phyloP scores from a whole-genome alignment of 2,888 invertebrate species.

The Entomobrya multifasciata region DNA sequence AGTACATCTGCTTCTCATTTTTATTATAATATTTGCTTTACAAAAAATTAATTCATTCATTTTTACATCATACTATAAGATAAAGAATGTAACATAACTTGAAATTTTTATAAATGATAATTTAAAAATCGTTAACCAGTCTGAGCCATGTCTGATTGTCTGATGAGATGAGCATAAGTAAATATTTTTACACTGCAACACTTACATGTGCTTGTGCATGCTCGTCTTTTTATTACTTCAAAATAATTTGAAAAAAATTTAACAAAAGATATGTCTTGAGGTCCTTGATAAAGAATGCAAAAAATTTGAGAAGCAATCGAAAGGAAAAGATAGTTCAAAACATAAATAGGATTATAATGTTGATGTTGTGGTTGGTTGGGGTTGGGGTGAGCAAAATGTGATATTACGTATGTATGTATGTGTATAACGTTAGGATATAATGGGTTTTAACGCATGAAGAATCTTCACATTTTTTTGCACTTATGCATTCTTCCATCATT shows the following conservation, averaged over 20 bases:
- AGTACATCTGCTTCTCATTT: too few relatives aligned
- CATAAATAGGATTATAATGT: not conserved
- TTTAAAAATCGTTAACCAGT: too few relatives aligned
- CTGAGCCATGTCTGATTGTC: too few relatives aligned
- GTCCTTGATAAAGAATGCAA: not conserved
- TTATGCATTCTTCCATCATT: not conserved
- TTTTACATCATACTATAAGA: too few relatives aligned
- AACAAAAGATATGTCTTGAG: not conserved
- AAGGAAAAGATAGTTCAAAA: not conserved
- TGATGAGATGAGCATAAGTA: too few relatives aligned
- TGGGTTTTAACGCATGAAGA: slow-evolving; percentile 59
- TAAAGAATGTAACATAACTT: too few relatives aligned
- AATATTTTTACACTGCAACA: too few relatives aligned
- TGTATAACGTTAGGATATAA: slow-evolving; percentile 8
- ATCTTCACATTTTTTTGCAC: slow-evolving; percentile 48
- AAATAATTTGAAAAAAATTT: not conserved
- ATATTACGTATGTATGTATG: too few relatives aligned
- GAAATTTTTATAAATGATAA: too few relatives aligned
- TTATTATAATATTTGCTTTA: too few relatives aligned
- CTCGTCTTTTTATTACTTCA: not conserved
- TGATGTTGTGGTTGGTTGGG: slow-evolving; percentile 55
- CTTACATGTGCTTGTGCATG: too few relatives aligned
- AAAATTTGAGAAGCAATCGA: not conserved
- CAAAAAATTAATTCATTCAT: too few relatives aligned
- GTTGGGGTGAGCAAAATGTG: not conserved